phyloP scores from a whole-genome alignment of 2,797 vertebrate species.

The Platyrinchus mystaceus region DNA sequence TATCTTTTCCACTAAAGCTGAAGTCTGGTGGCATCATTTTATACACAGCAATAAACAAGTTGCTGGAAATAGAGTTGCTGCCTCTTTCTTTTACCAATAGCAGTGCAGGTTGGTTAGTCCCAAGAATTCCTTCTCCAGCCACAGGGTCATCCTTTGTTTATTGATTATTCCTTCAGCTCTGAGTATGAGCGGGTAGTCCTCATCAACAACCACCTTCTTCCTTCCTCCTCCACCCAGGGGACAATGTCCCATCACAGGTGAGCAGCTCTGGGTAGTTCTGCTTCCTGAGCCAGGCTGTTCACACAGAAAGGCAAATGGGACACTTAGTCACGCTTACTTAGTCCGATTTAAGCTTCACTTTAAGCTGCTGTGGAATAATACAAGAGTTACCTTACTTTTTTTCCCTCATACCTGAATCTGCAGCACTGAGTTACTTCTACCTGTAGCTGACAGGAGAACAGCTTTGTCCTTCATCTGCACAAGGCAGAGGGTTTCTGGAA shows the following conservation, averaged over 20 bases:
- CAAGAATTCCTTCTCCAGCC: background rate
- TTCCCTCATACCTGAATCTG: background rate
- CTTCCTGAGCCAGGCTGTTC: background rate
- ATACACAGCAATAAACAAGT: background rate
- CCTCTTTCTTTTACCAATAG: background rate
- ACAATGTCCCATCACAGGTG: background rate
- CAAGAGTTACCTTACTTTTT: background rate
- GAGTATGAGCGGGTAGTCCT: background rate
- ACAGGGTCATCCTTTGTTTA: background rate
- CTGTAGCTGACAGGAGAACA: background rate
- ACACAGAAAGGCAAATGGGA: background rate
- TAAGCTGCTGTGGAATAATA: background rate
- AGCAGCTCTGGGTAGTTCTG: background rate
- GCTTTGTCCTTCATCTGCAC: background rate
- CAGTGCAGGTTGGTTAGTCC: background rate
- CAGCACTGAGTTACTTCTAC: background rate
- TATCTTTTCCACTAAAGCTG: background rate
- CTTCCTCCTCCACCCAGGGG: background rate
- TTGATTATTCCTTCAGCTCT: background rate
- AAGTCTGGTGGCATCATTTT: background rate
- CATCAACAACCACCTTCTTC: background rate
- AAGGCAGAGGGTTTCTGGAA: background rate
- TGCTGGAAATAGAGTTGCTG: background rate
- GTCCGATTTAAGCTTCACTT: background rate
- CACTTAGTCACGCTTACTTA: too few relatives aligned